Evolutionary conservation across 2,888 invertebrate species (phyloP).

Genomic region (Andrena camellia): DNA sequence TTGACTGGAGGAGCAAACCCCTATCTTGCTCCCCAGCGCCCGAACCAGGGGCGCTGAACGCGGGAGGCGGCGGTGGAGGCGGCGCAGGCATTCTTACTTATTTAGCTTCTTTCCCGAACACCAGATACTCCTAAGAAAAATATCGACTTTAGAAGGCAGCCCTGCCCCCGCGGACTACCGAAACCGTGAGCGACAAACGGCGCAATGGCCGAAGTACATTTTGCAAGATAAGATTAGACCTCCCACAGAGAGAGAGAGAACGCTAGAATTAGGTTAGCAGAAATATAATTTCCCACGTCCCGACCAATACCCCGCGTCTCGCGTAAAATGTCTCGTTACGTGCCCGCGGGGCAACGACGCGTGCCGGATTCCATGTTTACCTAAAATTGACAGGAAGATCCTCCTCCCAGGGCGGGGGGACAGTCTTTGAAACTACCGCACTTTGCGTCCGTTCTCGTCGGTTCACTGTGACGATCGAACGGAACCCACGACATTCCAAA

Average conservation of each 20-base stretch:
- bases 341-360: too few species aligned
- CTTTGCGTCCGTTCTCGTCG: slow-evolving; percentile 40
- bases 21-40: slow-evolving; percentile 87
- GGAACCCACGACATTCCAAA: slow-evolving; percentile 51
- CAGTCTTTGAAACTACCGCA: slow-evolving; percentile 59
- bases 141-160: not conserved
- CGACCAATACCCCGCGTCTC: not conserved
- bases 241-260: slow-evolving; percentile 42
- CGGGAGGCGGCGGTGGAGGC: slow-evolving; percentile 88
- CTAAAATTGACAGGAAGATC: slow-evolving; percentile 40
- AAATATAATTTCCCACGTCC: slow-evolving; percentile 24
- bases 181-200: not conserved
- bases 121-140: slow-evolving; percentile 6
- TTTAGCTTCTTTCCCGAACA: slow-evolving; percentile 39
- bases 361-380: slow-evolving; percentile 26
- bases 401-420: not conserved
- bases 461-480: slow-evolving; percentile 42
- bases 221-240: slow-evolving; percentile 58
- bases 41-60: slow-evolving; percentile 85
- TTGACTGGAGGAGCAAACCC: slow-evolving; percentile 91
- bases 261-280: slow-evolving; percentile 44
- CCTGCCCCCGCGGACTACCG: not conserved
- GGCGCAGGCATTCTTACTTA: slow-evolving; percentile 87
- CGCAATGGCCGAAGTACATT: slow-evolving; percentile 43
- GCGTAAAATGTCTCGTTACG: not conserved